Base-by-base conservation (phyloP, 2,888 invertebrate species). In the Drosophila mimetica region DNA sequence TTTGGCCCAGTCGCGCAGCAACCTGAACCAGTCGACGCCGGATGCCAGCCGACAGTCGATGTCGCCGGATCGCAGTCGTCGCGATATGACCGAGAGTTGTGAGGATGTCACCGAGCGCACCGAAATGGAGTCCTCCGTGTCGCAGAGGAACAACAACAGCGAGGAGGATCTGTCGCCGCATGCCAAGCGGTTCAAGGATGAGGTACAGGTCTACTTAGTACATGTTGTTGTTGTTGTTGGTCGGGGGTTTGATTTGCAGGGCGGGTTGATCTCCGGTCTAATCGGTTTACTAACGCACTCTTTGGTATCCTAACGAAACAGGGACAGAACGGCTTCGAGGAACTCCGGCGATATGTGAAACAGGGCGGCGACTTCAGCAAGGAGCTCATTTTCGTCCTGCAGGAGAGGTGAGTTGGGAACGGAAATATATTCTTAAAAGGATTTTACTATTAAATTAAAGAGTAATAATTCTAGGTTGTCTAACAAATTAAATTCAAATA, bases 341-440 rank as follows among this genome's bases (percentile, higher is more conserved):
- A 98, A 91, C 93, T 98, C 50, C 94, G 97, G 63, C 94, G 96
- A 77, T 97, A 97, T 91, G 96, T 98, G 81, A 98, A 98, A 91
- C 97, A 97, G 91, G 98, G 98, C 39, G 96, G 97, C 47, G 98
- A 98, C 91, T 97, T 98, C 91, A 97, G 97, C 92, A 98, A 98
- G 90, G 98, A 98, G 90, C 93, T 98, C 53, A 95, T 97, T 6
- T 93, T 95, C 44, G 96, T 98, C 88, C 92, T 98, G 77, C 97
- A 97, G 92, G 98, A 98, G 93, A 96, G 98, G 98, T 97, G 92
- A 91, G 90, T 77, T 2, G 1, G 1, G 6, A 22, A 22, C 6
- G 0, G 4, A 22, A 22, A 22, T 22, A 22, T 22, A 22, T 22
- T 22, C 5, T 4, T n/a, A n/a, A n/a, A n/a, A 3, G 0, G 22